These are phyloP conservation scores for Theretra japonica DNA, from an alignment of 2,888 invertebrate genomes.

Conservation along the genomic window DNA sequence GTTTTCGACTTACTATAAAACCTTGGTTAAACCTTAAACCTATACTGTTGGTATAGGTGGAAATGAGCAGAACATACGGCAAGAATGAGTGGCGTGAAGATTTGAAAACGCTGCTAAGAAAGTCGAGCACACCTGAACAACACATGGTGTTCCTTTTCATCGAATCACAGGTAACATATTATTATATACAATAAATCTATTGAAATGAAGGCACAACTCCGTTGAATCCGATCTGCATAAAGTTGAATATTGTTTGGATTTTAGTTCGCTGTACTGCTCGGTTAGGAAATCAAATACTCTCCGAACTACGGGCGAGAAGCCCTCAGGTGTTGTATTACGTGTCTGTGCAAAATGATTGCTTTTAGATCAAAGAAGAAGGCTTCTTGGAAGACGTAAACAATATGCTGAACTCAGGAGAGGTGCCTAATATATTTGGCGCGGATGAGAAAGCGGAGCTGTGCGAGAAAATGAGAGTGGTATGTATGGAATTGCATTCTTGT, in stretches of 20 bases:
- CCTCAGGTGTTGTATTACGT: neutral
- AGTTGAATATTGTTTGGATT: neutral
- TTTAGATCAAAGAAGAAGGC: slow-evolving; percentile 93
- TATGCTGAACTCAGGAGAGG: slow-evolving; percentile 96
- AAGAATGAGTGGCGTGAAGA: slow-evolving; percentile 96
- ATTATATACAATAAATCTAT: neutral
- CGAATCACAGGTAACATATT: slow-evolving; percentile 89
- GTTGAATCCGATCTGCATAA: neutral
- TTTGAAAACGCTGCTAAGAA: slow-evolving; percentile 91
- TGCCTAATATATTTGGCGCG: slow-evolving; percentile 93
- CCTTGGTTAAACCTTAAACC: too few relatives aligned
- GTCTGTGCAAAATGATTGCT: slow-evolving; percentile 4
- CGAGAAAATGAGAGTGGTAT: slow-evolving; percentile 93
- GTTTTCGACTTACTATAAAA: too few relatives aligned
- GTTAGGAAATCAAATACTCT: neutral
- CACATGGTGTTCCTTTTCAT: slow-evolving; percentile 96
- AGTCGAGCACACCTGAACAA: slow-evolving; percentile 92
- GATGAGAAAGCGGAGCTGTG: slow-evolving; percentile 96
- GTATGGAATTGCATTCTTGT: slow-evolving; percentile 38
- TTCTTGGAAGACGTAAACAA: slow-evolving; percentile 97
- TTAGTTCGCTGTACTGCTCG: neutral
- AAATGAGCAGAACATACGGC: slow-evolving; percentile 94
- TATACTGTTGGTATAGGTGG: slow-evolving; percentile 87
- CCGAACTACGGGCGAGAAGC: neutral
- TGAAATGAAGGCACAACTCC: neutral